Conservation (phyloP, 2,797 vertebrate genomes). For the Mus caroli region DNA sequence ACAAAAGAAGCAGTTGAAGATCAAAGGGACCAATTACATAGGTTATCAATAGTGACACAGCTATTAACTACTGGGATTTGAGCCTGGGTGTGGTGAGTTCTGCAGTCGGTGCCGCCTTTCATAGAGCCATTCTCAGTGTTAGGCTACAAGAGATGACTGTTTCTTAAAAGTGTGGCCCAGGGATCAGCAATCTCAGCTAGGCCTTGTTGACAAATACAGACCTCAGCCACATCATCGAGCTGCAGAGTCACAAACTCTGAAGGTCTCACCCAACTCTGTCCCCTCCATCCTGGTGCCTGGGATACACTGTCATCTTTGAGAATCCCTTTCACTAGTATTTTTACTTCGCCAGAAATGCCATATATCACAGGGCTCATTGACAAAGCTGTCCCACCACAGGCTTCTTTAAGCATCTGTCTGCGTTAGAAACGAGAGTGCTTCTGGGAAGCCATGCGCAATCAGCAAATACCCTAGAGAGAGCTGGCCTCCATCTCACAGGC, state of each 20-base stretch:
- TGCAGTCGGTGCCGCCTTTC: not conserved
- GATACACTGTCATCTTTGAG: not conserved
- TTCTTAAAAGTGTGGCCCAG: not conserved
- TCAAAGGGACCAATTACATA: not conserved
- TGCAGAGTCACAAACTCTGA: not conserved
- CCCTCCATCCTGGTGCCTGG: not conserved
- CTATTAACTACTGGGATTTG: not conserved
- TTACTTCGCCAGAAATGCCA: not conserved
- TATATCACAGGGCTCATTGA: not conserved
- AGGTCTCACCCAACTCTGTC: not conserved
- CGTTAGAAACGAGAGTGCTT: not conserved
- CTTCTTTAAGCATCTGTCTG: not conserved
- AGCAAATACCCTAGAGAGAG: not conserved
- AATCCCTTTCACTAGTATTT: not conserved
- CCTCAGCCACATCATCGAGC: not conserved
- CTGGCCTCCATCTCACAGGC: not conserved
- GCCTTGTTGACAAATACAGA: not conserved
- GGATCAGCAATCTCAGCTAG: not conserved
- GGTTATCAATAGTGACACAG: not conserved
- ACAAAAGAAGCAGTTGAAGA: not conserved
- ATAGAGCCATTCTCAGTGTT: too few species aligned
- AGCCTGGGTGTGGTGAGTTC: not conserved
- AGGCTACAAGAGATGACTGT: rapidly evolving
- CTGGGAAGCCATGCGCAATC: slow-evolving; percentile 7
- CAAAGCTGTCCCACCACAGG: not conserved